Evolutionary conservation across 2,113 vertebrate species (phyloP).

Genomic region (Phainopepla nitens): DNA sequence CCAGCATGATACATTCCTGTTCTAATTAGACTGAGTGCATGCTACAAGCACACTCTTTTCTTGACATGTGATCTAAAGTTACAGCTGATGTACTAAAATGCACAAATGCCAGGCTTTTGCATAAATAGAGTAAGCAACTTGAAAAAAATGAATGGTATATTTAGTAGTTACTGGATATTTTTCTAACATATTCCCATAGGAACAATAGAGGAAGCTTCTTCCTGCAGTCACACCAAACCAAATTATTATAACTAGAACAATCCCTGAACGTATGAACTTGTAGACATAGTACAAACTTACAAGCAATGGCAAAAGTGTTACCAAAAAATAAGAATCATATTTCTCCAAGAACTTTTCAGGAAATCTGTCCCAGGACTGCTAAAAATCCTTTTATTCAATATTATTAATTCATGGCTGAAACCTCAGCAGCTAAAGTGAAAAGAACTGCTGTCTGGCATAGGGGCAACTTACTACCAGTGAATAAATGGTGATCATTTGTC

Average conservation of each 20-base stretch:
- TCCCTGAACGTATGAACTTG: not conserved
- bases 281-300: not conserved
- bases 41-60: not conserved
- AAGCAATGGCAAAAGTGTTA: not conserved
- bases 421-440: not conserved
- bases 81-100: not conserved
- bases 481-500: not conserved
- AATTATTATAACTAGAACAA: not conserved
- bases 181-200: not conserved
- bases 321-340: not conserved
- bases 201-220: not conserved
- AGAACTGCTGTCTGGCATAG: not conserved
- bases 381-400: not conserved
- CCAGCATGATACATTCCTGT: not conserved
- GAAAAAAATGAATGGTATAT: not conserved
- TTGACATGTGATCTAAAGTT: not conserved
- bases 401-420: not conserved
- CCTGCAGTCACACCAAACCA: not conserved
- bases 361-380: not conserved
- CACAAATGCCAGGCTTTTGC: not conserved
- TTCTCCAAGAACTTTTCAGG: not conserved
- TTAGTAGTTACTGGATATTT: not conserved
- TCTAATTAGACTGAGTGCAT: not conserved
- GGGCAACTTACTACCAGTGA: not conserved
- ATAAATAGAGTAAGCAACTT: not conserved